Conservation (phyloP, 2,888 invertebrate species). For the Ptychoptera albimana region DNA sequence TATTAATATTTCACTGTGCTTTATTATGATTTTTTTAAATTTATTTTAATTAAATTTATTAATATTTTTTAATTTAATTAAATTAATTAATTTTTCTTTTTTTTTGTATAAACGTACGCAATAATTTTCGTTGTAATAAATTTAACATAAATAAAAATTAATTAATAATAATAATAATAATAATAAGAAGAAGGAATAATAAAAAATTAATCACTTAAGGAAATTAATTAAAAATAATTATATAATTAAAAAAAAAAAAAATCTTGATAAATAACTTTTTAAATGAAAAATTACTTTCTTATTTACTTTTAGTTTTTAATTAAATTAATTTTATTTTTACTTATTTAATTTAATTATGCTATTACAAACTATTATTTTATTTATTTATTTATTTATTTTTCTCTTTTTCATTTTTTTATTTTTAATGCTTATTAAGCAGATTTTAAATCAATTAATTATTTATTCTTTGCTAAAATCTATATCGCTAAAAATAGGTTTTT, state of each 20-base stretch:
- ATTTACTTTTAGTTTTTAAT: too few species aligned
- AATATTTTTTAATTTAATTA: too few species aligned
- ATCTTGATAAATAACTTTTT: too few species aligned
- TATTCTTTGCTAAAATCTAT: constrained; percentile 3
- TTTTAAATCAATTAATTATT: constrained; percentile 6
- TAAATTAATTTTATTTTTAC: constrained; percentile 6
- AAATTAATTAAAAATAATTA: too few species aligned
- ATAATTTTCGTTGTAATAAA: background rate
- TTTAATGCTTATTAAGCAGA: background rate
- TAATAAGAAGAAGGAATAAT: background rate
- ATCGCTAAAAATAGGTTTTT: too few species aligned
- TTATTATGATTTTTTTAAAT: background rate
- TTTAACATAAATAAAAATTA: background rate
- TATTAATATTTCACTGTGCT: background rate
- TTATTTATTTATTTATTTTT: constrained; percentile 7
- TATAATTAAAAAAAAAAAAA: too few species aligned
- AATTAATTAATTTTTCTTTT: background rate
- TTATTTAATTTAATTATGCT: constrained; percentile 9
- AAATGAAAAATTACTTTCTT: too few species aligned
- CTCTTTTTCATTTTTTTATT: constrained; percentile 3
- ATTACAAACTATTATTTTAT: constrained; percentile 12
- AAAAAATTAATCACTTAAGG: too few species aligned
- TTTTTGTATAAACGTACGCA: background rate
- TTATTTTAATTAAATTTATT: background rate
- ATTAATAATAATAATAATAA: background rate